These are phyloP conservation scores for Oceanodroma leucorhoa DNA, from an alignment of 2,797 vertebrate genomes.

Conservation along the genomic window DNA sequence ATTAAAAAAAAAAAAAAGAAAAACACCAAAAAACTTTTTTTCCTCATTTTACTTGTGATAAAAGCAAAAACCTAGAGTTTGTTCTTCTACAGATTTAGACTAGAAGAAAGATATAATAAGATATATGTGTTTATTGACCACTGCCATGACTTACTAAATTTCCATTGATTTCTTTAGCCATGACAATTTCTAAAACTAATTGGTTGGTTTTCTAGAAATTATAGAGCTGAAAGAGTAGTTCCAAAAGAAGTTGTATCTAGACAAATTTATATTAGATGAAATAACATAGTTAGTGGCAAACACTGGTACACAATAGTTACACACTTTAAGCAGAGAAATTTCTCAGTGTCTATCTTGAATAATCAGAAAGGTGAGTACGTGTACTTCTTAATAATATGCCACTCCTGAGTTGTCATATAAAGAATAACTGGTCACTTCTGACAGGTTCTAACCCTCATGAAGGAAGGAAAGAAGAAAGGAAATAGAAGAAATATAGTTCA, in stretches of 20 bases:
- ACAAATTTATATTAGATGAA: not conserved
- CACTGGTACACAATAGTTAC: accelerated
- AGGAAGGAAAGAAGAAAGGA: not conserved
- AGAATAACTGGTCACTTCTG: not conserved
- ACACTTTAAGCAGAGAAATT: not conserved
- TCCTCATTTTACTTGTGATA: not conserved
- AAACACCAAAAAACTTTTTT: accelerated
- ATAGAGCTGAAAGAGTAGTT: not conserved
- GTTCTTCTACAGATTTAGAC: not conserved
- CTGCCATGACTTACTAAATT: not conserved
- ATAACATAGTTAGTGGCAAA: not conserved
- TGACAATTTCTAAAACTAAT: not conserved
- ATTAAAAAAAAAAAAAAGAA: not conserved
- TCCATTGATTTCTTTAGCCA: not conserved
- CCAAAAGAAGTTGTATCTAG: not conserved
- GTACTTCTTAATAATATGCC: not conserved
- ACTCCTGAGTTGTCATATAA: not conserved
- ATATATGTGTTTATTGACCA: not conserved
- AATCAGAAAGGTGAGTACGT: not conserved
- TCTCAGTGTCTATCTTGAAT: not conserved
- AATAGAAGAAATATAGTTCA: not conserved
- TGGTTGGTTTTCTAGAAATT: not conserved
- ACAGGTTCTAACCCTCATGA: not conserved
- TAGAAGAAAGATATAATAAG: not conserved
- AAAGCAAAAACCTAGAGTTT: not conserved